Conservation (phyloP, 2,113 vertebrate species). For the Zootoca vivipara region DNA sequence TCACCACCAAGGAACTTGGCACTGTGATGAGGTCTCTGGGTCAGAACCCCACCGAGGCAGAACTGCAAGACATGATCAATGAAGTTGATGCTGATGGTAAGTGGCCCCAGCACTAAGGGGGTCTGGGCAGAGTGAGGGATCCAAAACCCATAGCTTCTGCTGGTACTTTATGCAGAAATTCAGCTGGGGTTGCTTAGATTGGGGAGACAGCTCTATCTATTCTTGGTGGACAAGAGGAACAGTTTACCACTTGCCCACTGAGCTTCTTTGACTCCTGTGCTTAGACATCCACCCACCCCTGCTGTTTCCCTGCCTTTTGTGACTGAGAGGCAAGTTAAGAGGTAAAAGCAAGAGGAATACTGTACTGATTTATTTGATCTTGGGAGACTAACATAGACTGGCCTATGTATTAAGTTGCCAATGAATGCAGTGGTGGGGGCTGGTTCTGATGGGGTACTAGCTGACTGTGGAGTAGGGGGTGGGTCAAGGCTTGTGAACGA, state of each 20-base stretch:
- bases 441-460: too few species aligned
- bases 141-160: not conserved
- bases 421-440: too few species aligned
- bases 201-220: not conserved
- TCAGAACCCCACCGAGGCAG: constrained; percentile 91
- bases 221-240: too few species aligned
- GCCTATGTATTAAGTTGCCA: too few species aligned
- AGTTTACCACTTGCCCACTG: too few species aligned
- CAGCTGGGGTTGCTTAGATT: not conserved
- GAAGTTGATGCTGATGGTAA: constrained; percentile 91
- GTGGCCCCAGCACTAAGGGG: not conserved
- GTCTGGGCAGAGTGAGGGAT: not conserved
- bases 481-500: not conserved
- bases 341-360: too few species aligned
- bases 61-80: constrained; percentile 94
- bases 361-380: too few species aligned
- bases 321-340: not conserved
- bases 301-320: not conserved
- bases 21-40: constrained; percentile 91
- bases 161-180: not conserved
- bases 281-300: not conserved
- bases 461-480: not conserved
- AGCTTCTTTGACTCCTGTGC: too few species aligned
- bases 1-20: constrained; percentile 92
- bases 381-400: too few species aligned